These are phyloP conservation scores for Esperia sulphurella DNA, from an alignment of 2,888 invertebrate genomes.

Conservation along the genomic window DNA sequence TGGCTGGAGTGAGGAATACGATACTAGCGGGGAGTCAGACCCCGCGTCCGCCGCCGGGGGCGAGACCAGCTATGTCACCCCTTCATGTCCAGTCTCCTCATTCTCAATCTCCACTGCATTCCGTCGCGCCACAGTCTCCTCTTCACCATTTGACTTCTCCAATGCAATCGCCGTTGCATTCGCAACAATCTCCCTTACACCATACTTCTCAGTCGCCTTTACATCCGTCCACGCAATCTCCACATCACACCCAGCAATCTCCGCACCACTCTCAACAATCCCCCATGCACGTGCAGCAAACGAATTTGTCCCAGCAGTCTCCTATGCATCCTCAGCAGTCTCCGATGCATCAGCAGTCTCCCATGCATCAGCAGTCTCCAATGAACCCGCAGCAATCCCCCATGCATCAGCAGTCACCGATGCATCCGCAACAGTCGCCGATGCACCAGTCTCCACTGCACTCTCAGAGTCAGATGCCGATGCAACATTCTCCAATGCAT, in stretches of 20 bases:
- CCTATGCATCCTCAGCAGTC: slow-evolving; percentile 53
- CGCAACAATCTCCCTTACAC: slow-evolving; percentile 60
- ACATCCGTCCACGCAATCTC: slow-evolving; percentile 60
- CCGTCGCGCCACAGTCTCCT: slow-evolving; percentile 48
- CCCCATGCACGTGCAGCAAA: slow-evolving; percentile 57
- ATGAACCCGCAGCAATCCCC: slow-evolving; percentile 42
- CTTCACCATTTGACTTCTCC: slow-evolving; percentile 51
- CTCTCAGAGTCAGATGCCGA: slow-evolving; percentile 36
- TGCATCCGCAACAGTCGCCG: slow-evolving; percentile 38
- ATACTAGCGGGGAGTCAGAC: slow-evolving; percentile 38
- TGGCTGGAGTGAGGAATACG: slow-evolving; percentile 30
- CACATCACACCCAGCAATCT: slow-evolving; percentile 60
- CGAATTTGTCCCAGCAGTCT: slow-evolving; percentile 47
- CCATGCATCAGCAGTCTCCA: slow-evolving; percentile 31
- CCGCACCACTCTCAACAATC: slow-evolving; percentile 63
- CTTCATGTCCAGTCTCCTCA: slow-evolving; percentile 59
- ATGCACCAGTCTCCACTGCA: slow-evolving; percentile 39
- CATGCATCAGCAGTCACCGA: slow-evolving; percentile 31
- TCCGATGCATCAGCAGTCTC: slow-evolving; percentile 48
- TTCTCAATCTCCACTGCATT: slow-evolving; percentile 45
- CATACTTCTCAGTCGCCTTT: slow-evolving; percentile 61
- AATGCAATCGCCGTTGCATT: slow-evolving; percentile 63
- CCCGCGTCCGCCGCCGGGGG: slow-evolving; percentile 41
- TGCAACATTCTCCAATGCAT: slow-evolving; percentile 40
- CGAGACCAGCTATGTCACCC: slow-evolving; percentile 64